Evolutionary conservation across 2,888 invertebrate genomes (phyloP), one percentile per base, ranked within the genome.

Genomic region (Euproctis similis): DNA sequence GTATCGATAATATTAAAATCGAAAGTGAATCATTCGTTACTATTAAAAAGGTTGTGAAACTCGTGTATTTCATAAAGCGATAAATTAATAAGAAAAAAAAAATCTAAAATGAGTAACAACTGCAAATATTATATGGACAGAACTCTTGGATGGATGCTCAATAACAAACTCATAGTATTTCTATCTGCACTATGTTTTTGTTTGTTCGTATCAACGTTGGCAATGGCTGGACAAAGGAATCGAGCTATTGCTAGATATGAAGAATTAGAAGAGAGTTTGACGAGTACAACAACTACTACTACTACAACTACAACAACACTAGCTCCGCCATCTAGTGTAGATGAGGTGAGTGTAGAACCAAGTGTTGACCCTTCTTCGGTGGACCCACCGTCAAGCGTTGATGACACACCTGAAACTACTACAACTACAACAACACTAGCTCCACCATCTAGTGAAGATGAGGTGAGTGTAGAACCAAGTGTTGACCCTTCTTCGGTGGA

Each of bases 131-230:
- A 72, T 27, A 60, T 60, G 1, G 64, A 73, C 11, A 53, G 57
- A 18, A 55, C 58, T 0, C 14, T 72, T 2, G 62, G 44, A 1
- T 82, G 82, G 82, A 66, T 69, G 55, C 19, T 73, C 21, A 69
- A 78, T 20, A 82, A 82, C 38, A 82, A 82, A 51, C 34, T 68
- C 0, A 80, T 82, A 21, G 78, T 82, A 2, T 50, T 82, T 1
- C 50, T 82, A 1, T 52, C 61, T 16, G 31, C 75, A 3, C 36
- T 82, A 1, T 70, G 69, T 0, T 82, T 82, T 31, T 68, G 59
- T 26, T 43, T 80, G 3, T 72, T 82, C 18, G 72, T 82, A 0
- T 78, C 82, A 1, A 76, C 76, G 0, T 51, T 72, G 31, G 63
- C 60, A 0, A 24, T 82, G 7, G 59, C 76, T 3, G 69, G 66